Percentiles rank a stretch among this genome's conserved stretches.
These are phyloP conservation scores for Sebastes schlegelii DNA, from an alignment of 2,113 vertebrate species.

Conservation along the genomic window DNA sequence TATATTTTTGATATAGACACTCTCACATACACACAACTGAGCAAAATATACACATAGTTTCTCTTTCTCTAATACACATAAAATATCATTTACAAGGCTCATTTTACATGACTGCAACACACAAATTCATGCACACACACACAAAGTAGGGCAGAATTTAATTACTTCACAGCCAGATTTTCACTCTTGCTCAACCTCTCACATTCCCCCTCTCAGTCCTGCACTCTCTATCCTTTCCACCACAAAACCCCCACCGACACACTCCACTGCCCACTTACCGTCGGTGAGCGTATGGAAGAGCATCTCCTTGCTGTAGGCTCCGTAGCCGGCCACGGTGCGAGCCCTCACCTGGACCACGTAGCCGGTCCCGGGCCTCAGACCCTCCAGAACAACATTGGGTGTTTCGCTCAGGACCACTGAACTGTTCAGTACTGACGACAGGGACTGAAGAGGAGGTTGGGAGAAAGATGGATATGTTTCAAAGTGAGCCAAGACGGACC, in stretches of 20 bases:
- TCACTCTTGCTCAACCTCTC: slow-evolving; percentile 41
- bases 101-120: slow-evolving; percentile 53
- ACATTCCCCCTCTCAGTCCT: slow-evolving; percentile 29
- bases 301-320: slow-evolving; percentile 97
- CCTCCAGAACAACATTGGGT: slow-evolving; percentile 92
- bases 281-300: slow-evolving; percentile 97
- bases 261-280: slow-evolving; percentile 80
- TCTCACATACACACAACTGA: slow-evolving; percentile 19
- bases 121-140: slow-evolving; percentile 22
- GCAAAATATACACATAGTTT: slow-evolving; percentile 29
- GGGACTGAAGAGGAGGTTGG: slow-evolving; percentile 83
- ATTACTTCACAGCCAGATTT: slow-evolving; percentile 59
- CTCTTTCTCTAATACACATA: slow-evolving; percentile 12
- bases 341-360: slow-evolving; percentile 97
- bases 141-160: slow-evolving; percentile 56
- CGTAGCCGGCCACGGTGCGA: slow-evolving; percentile 94
- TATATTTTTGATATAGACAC: background rate
- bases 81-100: slow-evolving; percentile 34
- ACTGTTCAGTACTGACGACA: slow-evolving; percentile 91
- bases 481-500: slow-evolving; percentile 4
- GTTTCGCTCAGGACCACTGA: slow-evolving; percentile 92
- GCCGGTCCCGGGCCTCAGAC: slow-evolving; percentile 91
- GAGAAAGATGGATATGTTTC: slow-evolving; percentile 25
- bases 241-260: slow-evolving; percentile 16
- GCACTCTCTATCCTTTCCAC: slow-evolving; percentile 31